Evolutionary conservation across 2,113 vertebrate genomes (phyloP).

Genomic region (Aythya baeri): DNA sequence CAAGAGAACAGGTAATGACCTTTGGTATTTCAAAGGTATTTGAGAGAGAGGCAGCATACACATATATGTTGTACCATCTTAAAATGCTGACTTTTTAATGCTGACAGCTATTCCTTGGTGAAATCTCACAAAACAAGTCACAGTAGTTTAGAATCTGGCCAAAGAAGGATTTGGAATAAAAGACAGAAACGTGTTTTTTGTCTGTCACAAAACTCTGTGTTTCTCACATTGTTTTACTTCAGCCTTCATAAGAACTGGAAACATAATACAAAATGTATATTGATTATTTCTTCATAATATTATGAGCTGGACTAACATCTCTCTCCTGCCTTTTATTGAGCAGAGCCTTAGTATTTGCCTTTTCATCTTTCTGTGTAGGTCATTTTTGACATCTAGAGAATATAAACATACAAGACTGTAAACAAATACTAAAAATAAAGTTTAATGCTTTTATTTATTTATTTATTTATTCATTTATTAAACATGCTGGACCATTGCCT

Average conservation of each 20-base stretch:
- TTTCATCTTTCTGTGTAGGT: background rate
- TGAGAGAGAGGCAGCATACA: background rate
- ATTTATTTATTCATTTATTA: background rate
- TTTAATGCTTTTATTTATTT: background rate
- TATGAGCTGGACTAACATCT: background rate
- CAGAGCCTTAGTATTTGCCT: background rate
- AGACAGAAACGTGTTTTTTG: background rate
- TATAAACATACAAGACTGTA: background rate
- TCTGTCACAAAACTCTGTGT: background rate
- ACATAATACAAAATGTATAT: background rate
- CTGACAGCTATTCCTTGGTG: slow-evolving; percentile 38
- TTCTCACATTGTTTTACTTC: background rate
- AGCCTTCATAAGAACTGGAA: background rate
- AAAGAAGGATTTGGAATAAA: background rate
- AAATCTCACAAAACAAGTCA: background rate
- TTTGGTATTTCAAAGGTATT: slow-evolving; percentile 38
- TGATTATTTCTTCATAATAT: background rate
- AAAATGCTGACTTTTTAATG: slow-evolving; percentile 1
- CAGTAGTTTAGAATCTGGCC: background rate
- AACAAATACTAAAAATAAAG: background rate
- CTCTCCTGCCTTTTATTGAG: background rate
- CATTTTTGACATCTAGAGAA: background rate
- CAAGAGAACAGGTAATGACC: slow-evolving; percentile 27
- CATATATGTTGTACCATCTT: background rate
- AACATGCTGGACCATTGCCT: background rate